Evolutionary conservation across 37 sponge, comb jelly and placozoan genomes (phyloP).

Genomic region (Dysidea cf. avara): DNA sequence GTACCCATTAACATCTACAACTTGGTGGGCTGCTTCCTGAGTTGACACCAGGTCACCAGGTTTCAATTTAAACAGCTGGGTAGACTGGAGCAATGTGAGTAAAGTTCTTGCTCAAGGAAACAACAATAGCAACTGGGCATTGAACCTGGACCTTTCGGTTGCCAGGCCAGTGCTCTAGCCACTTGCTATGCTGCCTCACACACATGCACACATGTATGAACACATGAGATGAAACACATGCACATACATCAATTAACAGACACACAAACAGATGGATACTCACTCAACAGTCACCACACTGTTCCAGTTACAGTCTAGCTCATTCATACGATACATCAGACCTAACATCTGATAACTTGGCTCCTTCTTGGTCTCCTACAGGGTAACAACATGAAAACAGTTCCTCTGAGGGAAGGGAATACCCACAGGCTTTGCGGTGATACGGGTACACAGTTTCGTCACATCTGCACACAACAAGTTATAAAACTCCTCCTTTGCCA

Average conservation of each 20-base stretch:
- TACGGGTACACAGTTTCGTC: constrained; percentile 28
- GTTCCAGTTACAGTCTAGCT: constrained; percentile 68
- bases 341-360: constrained; percentile 67
- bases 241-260: neutral
- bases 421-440: constrained; percentile 48
- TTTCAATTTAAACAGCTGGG: no score
- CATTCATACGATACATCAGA: constrained; percentile 71
- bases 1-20: no score
- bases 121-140: no score
- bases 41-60: no score
- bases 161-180: no score
- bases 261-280: neutral
- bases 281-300: constrained; percentile 60
- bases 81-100: no score
- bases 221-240: neutral
- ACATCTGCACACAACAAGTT: constrained; percentile 60
- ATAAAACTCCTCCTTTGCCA: constrained; percentile 72
- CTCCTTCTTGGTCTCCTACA: constrained; percentile 42
- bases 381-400: no score
- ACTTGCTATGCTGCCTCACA: no score
- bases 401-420: no score
- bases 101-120: no score
- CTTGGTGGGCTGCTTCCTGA: no score
- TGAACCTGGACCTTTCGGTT: no score
- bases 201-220: neutral